Percentiles rank a stretch among this genome's conserved stretches.
Evolutionary conservation across 1,140 invertebrate species (phyloP).

Genomic region (Hylaeus volcanicus): DNA sequence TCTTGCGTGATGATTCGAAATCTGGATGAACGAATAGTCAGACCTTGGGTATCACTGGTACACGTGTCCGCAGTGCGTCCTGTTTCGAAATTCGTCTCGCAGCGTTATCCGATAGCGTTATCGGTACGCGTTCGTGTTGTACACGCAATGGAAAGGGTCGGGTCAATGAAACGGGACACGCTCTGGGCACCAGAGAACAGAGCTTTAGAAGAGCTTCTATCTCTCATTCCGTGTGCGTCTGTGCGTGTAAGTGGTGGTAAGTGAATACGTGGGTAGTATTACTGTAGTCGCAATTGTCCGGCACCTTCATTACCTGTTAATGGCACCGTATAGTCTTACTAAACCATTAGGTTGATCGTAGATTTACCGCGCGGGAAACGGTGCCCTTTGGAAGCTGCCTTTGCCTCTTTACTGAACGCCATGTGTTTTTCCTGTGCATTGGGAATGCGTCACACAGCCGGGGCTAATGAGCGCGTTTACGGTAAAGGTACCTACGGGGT

Average conservation of each 20-base stretch:
- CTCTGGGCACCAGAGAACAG: slow-evolving; percentile 22
- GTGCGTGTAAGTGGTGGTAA: slow-evolving; percentile 19
- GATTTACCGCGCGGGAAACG: background rate
- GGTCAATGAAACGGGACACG: slow-evolving; percentile 46
- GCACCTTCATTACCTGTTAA: slow-evolving; percentile 39
- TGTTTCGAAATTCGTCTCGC: slow-evolving; percentile 37
- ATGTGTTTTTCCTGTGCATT: background rate
- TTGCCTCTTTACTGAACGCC: too few relatives aligned
- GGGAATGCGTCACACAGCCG: background rate
- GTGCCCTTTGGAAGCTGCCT: background rate
- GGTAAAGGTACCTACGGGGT: background rate
- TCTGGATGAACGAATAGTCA: background rate
- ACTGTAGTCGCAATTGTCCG: slow-evolving; percentile 30
- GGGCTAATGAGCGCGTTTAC: background rate
- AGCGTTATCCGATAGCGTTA: slow-evolving; percentile 37
- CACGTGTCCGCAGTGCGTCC: slow-evolving; percentile 15
- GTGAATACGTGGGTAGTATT: slow-evolving; percentile 37
- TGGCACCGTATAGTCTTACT: slow-evolving; percentile 29
- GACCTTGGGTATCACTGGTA: background rate
- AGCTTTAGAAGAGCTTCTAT: slow-evolving; percentile 30
- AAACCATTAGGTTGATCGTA: slow-evolving; percentile 18
- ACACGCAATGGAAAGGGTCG: slow-evolving; percentile 16
- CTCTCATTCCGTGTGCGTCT: slow-evolving; percentile 5
- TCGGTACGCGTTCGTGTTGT: slow-evolving; percentile 30
- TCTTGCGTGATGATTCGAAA: background rate